Evolutionary conservation across 2,888 invertebrate species (phyloP).

Genomic region (Tupiocoris notatus): DNA sequence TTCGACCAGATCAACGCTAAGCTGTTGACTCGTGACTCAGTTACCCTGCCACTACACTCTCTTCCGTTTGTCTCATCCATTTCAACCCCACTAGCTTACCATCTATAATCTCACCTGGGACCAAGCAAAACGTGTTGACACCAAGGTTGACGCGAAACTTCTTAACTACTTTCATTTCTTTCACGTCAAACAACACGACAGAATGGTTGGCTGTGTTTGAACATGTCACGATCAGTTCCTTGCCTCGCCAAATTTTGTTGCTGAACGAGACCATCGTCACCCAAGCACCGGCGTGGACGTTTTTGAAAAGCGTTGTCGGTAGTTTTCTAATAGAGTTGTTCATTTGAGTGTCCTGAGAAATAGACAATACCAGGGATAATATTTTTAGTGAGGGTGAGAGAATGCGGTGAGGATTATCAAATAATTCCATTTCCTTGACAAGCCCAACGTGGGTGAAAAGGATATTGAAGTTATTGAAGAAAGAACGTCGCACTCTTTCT

Average conservation of each 20-base stretch:
- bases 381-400: no score
- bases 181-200: conserved; percentile 18
- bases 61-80: no score
- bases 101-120: conserved; percentile 50
- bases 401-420: no score
- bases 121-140: conserved; percentile 35
- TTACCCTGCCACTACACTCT: no score
- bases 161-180: conserved; percentile 16
- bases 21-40: no score
- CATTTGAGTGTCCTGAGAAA: conserved; percentile 9
- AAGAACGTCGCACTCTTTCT: no score
- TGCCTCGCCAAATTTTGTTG: conserved; percentile 25
- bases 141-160: conserved; percentile 26
- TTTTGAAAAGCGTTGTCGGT: conserved; percentile 9
- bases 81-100: no score
- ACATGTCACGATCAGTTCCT: conserved; percentile 38
- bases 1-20: no score
- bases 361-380: no score
- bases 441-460: no score
- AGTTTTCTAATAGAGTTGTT: neutral
- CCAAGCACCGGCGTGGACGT: conserved; percentile 13
- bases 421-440: no score
- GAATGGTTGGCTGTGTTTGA: conserved; percentile 28
- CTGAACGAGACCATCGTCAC: conserved; percentile 18
- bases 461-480: no score